Evolutionary conservation across 2,888 invertebrate species (phyloP).

Genomic region (Andrena marginata): DNA sequence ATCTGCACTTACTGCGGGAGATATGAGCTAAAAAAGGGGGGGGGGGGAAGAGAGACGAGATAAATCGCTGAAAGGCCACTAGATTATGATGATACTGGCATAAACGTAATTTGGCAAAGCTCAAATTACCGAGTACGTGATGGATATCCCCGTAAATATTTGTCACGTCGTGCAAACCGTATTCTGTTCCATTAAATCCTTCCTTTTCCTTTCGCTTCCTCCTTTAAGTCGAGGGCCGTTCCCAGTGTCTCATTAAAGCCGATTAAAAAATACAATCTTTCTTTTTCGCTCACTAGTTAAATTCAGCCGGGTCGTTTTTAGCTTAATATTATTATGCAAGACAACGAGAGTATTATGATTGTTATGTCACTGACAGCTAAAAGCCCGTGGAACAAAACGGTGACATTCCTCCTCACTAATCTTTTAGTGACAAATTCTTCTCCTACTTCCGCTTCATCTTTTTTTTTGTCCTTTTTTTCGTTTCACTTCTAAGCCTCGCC

Average conservation of each 20-base stretch:
- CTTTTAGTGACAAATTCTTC: slow-evolving; percentile 45
- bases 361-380: slow-evolving; percentile 72
- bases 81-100: slow-evolving; percentile 71
- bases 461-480: slow-evolving; percentile 1
- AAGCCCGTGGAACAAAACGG: slow-evolving; percentile 80
- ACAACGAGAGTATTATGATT: slow-evolving; percentile 76
- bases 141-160: slow-evolving; percentile 44
- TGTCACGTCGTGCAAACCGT: slow-evolving; percentile 46
- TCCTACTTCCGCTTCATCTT: background rate
- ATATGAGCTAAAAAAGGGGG: slow-evolving; percentile 27
- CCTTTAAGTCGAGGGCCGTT: slow-evolving; percentile 7
- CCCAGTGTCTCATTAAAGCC: slow-evolving; percentile 52
- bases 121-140: slow-evolving; percentile 53
- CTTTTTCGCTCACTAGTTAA: slow-evolving; percentile 60
- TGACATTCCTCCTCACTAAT: slow-evolving; percentile 55
- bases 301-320: slow-evolving; percentile 64
- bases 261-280: slow-evolving; percentile 67
- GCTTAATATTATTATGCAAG: slow-evolving; percentile 69
- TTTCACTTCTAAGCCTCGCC: slow-evolving; percentile 46
- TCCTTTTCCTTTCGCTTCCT: background rate
- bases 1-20: slow-evolving; percentile 62
- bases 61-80: slow-evolving; percentile 60
- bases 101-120: slow-evolving; percentile 59
- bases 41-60: slow-evolving; percentile 49
- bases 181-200: slow-evolving; percentile 37